Base-by-base conservation (phyloP, 2,797 vertebrate species). In the Sciaenops ocellatus region DNA sequence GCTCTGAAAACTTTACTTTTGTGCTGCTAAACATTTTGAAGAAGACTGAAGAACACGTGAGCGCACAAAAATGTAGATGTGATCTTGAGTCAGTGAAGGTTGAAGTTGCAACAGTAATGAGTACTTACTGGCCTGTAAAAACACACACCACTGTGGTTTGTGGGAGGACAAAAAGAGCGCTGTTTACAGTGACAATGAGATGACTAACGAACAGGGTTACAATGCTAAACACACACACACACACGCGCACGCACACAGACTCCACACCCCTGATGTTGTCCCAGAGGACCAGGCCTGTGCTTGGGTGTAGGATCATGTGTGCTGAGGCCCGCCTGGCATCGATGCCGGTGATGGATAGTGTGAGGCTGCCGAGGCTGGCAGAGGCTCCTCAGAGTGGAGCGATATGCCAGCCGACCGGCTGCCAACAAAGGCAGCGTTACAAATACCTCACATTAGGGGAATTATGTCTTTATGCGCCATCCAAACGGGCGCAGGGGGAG, bases 381-480 rank as follows among this genome's bases (percentile, higher is more conserved):
- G 63, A 68, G 77, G 54, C 81, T 78, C 79, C 60, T 80, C 78
- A 22, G 73, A 83, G 84, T 41, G 61, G 24, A 82, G 82, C n/a
- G 24, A 80, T 26, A 77, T 64, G 85, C 87, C 86, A 88, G 80
- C 65, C 75, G 8, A 77, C 47, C 79, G 0, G 24, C 81, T 92
- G 90, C 90, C 91, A 93, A 90, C 86, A 92, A 88, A 90, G 85
- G 82, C 85, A 67, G 77, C 72, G 65, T 91, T 89, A 93, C 91
- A 90, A 93, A 94, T 89, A 88, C 87, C 88, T 89, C 89, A 90
- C 87, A 94, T 94, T 91, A 93, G 83, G 83, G 91, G 89, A 92
- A 93, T 94, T 89, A 92, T 85, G 85, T 86, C 86, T 92, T 86
- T 87, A 90, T 89, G 78, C 24, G 5, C 48, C 71, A 62, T 88